A percentile compares a stretch with the other conserved stretches of the same genome.
Conservation (phyloP, 2,888 invertebrate genomes). For the Phymatocera aterrima region DNA sequence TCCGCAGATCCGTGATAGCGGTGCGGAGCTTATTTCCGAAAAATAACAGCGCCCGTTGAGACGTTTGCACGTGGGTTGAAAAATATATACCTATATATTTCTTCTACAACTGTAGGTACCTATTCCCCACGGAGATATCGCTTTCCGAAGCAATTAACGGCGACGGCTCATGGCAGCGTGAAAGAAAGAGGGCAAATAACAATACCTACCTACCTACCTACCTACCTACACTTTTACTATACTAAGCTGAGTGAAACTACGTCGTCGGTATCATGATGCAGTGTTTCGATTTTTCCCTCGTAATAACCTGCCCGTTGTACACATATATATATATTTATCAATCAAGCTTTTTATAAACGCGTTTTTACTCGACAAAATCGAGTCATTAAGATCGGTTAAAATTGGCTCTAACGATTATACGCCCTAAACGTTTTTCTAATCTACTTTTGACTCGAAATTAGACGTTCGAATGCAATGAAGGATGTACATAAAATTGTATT, state of each 20-base stretch:
- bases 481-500: not conserved
- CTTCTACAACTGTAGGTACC: too few species aligned
- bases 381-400: not conserved
- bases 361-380: too few species aligned
- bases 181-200: slow-evolving; percentile 10
- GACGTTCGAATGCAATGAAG: not conserved
- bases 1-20: too few species aligned
- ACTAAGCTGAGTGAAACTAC: not conserved
- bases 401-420: not conserved
- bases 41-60: too few species aligned
- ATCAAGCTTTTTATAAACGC: too few species aligned
- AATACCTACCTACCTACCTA: slow-evolving; percentile 2
- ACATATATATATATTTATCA: too few species aligned
- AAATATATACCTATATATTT: not conserved
- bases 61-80: too few species aligned
- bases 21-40: too few species aligned
- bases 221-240: too few species aligned
- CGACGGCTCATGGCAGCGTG: not conserved
- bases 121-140: slow-evolving; percentile 2
- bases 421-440: not conserved
- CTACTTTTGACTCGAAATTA: not conserved
- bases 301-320: not conserved
- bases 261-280: not conserved
- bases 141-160: slow-evolving; percentile 7
- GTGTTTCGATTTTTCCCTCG: not conserved